phyloP scores from a whole-genome alignment of 2,888 invertebrate species.

The Caenorhabditis sp. region DNA sequence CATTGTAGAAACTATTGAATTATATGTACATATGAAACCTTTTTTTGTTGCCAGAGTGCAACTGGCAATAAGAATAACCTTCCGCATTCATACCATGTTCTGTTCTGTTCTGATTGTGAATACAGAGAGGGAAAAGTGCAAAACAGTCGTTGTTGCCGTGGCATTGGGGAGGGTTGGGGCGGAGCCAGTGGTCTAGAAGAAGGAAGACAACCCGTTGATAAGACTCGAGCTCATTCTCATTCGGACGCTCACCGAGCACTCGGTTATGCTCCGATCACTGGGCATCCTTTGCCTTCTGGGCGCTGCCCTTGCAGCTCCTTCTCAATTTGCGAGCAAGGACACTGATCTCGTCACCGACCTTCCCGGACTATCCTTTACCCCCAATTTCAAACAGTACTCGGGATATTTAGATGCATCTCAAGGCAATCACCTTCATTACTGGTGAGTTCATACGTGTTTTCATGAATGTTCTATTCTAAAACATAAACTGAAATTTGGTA shows the following conservation, averaged over 20 bases:
- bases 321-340: conserved; percentile 44
- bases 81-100: background rate
- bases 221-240: conserved; percentile 54
- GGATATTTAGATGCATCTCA: conserved; percentile 81
- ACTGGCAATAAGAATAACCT: too few relatives aligned
- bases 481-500: too few relatives aligned
- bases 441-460: conserved; percentile 78
- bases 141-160: conserved; percentile 22
- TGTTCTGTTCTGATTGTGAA: conserved; percentile 1
- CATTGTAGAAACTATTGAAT: conserved; percentile 26
- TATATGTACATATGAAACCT: background rate
- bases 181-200: conserved; percentile 22
- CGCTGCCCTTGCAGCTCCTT: conserved; percentile 42
- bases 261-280: conserved; percentile 57
- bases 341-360: conserved; percentile 70
- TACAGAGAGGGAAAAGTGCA: conserved; percentile 32
- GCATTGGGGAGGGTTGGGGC: conserved; percentile 34
- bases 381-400: conserved; percentile 84
- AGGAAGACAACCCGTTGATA: conserved; percentile 36
- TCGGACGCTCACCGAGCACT: conserved; percentile 38
- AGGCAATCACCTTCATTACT: conserved; percentile 84
- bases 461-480: too few relatives aligned
- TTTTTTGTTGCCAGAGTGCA: background rate
- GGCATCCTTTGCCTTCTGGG: conserved; percentile 51
- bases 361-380: conserved; percentile 74